phyloP scores from a whole-genome alignment of 2,797 vertebrate species.

The Psittacula derbiana region DNA sequence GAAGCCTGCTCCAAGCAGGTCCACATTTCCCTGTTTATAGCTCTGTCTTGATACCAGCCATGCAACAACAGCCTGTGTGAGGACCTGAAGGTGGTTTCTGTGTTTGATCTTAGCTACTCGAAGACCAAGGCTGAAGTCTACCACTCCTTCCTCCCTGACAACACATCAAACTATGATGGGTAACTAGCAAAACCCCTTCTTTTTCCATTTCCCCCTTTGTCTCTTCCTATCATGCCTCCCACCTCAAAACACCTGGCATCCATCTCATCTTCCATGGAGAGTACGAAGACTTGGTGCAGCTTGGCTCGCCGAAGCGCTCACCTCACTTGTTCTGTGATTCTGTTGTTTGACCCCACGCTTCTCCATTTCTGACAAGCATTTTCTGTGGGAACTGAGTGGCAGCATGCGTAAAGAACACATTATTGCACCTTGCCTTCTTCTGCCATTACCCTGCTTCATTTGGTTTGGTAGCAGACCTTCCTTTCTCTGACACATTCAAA shows the following conservation, averaged over 20 bases:
- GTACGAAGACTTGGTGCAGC: not conserved
- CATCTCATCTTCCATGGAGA: not conserved
- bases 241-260: not conserved
- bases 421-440: not conserved
- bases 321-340: not conserved
- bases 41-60: not conserved
- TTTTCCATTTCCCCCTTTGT: not conserved
- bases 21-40: fast-evolving
- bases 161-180: not conserved
- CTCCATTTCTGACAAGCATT: not conserved
- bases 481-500: not conserved
- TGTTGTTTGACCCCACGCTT: not conserved
- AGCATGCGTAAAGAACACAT: not conserved
- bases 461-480: not conserved
- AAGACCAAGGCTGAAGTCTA: conserved; percentile 27
- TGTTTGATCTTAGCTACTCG: conserved; percentile 48
- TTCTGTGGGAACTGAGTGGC: not conserved
- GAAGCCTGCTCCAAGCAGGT: not conserved
- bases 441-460: not conserved
- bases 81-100: conserved; percentile 32
- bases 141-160: not conserved
- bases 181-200: not conserved
- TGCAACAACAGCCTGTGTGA: not conserved
- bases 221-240: not conserved
- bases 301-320: not conserved